Base-by-base conservation (phyloP, 2,888 invertebrate species). In the Yponomeuta plumbellus region DNA sequence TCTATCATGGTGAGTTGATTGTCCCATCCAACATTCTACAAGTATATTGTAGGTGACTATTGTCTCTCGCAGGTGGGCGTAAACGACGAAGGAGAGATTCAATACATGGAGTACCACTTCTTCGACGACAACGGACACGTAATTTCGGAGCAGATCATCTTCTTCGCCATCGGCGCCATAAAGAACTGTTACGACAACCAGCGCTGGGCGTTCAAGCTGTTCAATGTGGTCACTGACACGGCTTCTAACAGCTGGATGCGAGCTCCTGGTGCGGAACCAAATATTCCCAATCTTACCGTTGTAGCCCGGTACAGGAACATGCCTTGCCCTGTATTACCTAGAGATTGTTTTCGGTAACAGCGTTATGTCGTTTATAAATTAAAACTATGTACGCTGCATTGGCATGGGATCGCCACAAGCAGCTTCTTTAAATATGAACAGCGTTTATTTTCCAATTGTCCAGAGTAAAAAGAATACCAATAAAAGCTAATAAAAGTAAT, bases 221-320 rank as follows among this genome's bases (percentile, higher is more conserved):
- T 86, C 68, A 88, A 90, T 21, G 89, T 89, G 0, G 82, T 76
- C 17, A 96, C 96, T 0, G 95, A 96, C 73, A 91, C 92, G 21
- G 86, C 94, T 1, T 86, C 93, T 0, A 94, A 94, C 73, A 93
- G 94, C 0, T 95, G 83, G 73, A 90, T 92, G 67, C 86, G 96
- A 80, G 92, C 94, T 21, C 96, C 96, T 74, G 95, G 96, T 93
- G 82, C 75, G 70, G 71, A 40, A 40, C 13, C 11, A 63, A 11
- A 61, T 34, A 34, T 34, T 26, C 26, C 26, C 26, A 21, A 21
- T 59, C 20, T n/a, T n/a, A 59, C 11, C 11, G 2, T 21, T 21
- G 11, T 11, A 59, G 59, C 21, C n/a, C 20, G 59, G 23, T 22
- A 59, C 59, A 22, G 11, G 11, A 11, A 20, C 21, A 34, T 34